Percentiles rank a stretch among this genome's conserved stretches.
Conservation (phyloP, 2,797 vertebrate genomes). For the Coluber constrictor region DNA sequence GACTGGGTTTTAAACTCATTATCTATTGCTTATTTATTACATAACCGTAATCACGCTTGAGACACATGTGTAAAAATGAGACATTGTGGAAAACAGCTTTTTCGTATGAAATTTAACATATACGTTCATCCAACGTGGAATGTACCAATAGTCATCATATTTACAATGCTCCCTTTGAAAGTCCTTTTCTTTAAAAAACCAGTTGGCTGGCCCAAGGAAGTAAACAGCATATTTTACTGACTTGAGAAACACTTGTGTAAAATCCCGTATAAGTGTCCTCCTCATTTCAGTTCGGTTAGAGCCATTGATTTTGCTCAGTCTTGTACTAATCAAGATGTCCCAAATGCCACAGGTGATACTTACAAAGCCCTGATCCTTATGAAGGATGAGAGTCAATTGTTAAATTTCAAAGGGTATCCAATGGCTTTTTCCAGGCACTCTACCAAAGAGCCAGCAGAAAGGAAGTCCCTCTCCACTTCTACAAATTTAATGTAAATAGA, state of each 20-base stretch:
- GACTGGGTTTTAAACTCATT: slow-evolving; percentile 61
- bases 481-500: slow-evolving; percentile 96
- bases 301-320: not conserved
- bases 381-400: slow-evolving; percentile 81
- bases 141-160: slow-evolving; percentile 67
- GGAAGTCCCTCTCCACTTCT: slow-evolving; percentile 98
- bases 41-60: slow-evolving; percentile 66
- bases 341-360: slow-evolving; percentile 40
- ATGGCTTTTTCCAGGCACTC: slow-evolving; percentile 98
- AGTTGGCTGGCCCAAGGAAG: slow-evolving; percentile 47
- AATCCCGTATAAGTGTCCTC: not conserved
- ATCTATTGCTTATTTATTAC: slow-evolving; percentile 76
- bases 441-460: slow-evolving; percentile 93
- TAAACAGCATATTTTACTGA: slow-evolving; percentile 28
- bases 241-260: slow-evolving; percentile 43
- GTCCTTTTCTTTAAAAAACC: slow-evolving; percentile 44
- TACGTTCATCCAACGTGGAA: slow-evolving; percentile 72
- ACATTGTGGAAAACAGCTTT: slow-evolving; percentile 68
- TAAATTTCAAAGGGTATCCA: slow-evolving; percentile 93
- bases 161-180: slow-evolving; percentile 45
- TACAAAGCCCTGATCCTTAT: slow-evolving; percentile 69
- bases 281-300: slow-evolving; percentile 26
- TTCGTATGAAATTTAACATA: slow-evolving; percentile 66
- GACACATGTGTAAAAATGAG: slow-evolving; percentile 72
- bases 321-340: slow-evolving; percentile 15